Evolutionary conservation across 1,140 invertebrate genomes (phyloP).

Genomic region (Ceratosolen fusciceps): DNA sequence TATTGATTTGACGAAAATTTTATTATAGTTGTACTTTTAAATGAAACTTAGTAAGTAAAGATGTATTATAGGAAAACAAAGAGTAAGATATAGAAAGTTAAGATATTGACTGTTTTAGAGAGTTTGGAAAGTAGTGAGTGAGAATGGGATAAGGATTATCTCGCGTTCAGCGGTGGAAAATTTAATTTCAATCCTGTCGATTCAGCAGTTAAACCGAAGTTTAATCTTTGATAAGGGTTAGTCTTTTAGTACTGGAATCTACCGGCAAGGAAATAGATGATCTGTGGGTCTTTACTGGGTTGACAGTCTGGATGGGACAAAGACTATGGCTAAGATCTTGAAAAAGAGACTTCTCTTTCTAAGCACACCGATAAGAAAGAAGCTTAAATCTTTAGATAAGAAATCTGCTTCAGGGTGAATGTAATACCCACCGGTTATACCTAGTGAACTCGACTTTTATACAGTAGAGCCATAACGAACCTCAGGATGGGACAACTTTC

Average conservation of each 20-base stretch:
- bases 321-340: constrained; percentile 33
- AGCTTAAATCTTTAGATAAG: constrained; percentile 73
- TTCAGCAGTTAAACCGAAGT: constrained; percentile 75
- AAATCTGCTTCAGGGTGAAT: constrained; percentile 70
- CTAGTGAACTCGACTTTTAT: constrained; percentile 65
- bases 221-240: constrained; percentile 76
- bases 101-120: background rate
- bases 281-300: background rate
- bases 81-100: background rate
- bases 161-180: constrained; percentile 66
- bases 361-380: constrained; percentile 53
- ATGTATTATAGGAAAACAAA: background rate
- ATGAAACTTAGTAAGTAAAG: background rate
- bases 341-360: constrained; percentile 34
- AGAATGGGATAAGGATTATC: constrained; percentile 52
- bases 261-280: constrained; percentile 23
- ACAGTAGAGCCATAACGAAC: constrained; percentile 67
- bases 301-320: constrained; percentile 52
- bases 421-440: constrained; percentile 69
- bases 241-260: constrained; percentile 73
- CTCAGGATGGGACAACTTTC: constrained; percentile 71
- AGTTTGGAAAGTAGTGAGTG: constrained; percentile 24
- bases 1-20: too few species aligned
- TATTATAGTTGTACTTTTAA: background rate
- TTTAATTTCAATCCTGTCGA: constrained; percentile 76